Percentiles rank a stretch among this genome's conserved stretches.
These are phyloP conservation scores for Myrmophylax atrothorax DNA, from an alignment of 2,113 vertebrate genomes.

Conservation along the genomic window DNA sequence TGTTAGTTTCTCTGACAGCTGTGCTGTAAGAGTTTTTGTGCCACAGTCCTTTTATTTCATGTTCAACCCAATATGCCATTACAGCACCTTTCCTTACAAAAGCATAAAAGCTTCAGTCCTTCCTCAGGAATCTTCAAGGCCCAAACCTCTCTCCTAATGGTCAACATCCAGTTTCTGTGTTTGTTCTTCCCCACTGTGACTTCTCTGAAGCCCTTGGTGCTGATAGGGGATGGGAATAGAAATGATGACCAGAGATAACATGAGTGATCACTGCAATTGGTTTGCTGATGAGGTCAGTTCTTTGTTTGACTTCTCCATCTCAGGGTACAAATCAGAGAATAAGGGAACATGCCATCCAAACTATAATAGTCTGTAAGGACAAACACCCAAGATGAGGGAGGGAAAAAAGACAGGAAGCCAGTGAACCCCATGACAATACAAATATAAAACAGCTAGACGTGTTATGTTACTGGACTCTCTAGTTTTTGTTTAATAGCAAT, in stretches of 20 bases:
- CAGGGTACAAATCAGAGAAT: not conserved
- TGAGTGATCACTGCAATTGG: not conserved
- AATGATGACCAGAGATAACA: not conserved
- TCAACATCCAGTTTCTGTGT: not conserved
- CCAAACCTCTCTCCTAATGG: not conserved
- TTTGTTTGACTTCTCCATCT: slow-evolving; percentile 16
- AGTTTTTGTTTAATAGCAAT: not conserved
- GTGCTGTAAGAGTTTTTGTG: not conserved
- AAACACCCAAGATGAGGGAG: not conserved
- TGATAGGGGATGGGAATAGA: not conserved
- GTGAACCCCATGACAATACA: not conserved
- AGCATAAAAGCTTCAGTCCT: not conserved
- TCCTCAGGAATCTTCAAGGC: not conserved
- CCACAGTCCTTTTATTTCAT: not conserved
- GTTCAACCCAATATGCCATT: not conserved
- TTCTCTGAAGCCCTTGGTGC: not conserved
- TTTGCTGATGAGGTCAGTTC: not conserved
- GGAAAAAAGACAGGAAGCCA: not conserved
- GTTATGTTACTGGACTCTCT: not conserved
- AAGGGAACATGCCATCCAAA: not conserved
- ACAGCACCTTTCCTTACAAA: not conserved
- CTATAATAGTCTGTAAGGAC: not conserved
- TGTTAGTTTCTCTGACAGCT: not conserved
- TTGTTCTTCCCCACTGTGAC: not conserved
- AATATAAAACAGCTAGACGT: not conserved